Evolutionary conservation across 2,888 invertebrate genomes (phyloP), one percentile per base, ranked within the genome.

Genomic region (Tetropium fuscum): DNA sequence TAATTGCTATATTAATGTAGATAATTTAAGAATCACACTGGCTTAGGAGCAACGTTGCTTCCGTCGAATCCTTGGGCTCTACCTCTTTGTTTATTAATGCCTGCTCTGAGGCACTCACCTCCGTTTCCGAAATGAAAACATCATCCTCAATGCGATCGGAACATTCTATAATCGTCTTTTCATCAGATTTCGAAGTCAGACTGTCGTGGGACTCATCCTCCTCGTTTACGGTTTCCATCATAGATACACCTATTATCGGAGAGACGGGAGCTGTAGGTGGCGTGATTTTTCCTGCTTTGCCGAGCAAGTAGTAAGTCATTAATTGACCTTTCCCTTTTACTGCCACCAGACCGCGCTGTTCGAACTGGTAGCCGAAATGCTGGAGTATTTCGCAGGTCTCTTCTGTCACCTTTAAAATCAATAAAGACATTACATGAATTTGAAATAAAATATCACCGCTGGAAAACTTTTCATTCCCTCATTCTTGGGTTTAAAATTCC

Each of bases 321-420:
- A 98, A 86, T 79, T 97, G 93, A 8, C 98, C 98, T 83, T 98
- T 98, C 69, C 98, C 98, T 82, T 98, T 98, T 40, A 98, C 98
- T 34, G 93, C 91, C 8, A 98, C 97, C 60, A 97, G 84, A 3
- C 98, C 98, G 1, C 98, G 89, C 78, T 97, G 95, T 80, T 95
- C 95, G 80, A 98, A 97, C 64, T 89, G 90, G 82, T 95, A 98
- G 1, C 96, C 96, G 78, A 95, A 97, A 47, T 88, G 87, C 77
- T 93, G 89, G 16, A 98, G 86, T 66, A 98, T 96, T 70, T 90
- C 87, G 73, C 94, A 92, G 0, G 96, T 97, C 79, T 98, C 97
- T 78, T 97, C 95, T 0, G 97, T 97, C 18, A 98, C 97, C 95
- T 97, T 73, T 30, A 53, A 55, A 48, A 38, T 15, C 10, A 20